A percentile compares a stretch with the other conserved stretches of the same genome.
Conservation (phyloP, 2,113 vertebrate species). For the Elephas maximus region DNA sequence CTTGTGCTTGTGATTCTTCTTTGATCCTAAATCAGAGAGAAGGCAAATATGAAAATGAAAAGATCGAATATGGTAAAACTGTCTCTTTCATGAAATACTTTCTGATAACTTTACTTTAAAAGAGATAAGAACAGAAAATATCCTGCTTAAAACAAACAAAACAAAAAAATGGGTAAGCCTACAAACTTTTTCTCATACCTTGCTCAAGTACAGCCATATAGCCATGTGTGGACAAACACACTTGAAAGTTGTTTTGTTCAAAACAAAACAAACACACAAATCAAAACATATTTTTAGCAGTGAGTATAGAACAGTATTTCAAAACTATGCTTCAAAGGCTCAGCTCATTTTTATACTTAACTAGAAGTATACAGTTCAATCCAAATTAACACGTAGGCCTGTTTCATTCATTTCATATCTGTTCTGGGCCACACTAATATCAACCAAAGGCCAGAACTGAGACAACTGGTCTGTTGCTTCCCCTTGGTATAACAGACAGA, state of each 20-base stretch:
- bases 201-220: neutral
- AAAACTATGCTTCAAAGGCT: neutral
- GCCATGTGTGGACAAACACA: neutral
- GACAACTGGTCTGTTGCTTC: neutral
- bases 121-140: neutral
- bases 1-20: neutral
- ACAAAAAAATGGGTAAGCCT: neutral
- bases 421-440: neutral
- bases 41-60: conserved; percentile 30
- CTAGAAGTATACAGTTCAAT: neutral
- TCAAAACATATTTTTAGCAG: neutral
- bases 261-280: neutral
- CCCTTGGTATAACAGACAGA: no score
- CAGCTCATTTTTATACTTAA: neutral
- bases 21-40: conserved; percentile 42
- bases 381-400: neutral
- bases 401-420: neutral
- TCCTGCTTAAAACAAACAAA: no score
- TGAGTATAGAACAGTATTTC: neutral
- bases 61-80: neutral
- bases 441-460: neutral
- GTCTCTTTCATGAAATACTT: neutral
- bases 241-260: neutral
- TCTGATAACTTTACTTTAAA: conserved; percentile 16
- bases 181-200: neutral